A percentile compares a stretch with the other conserved stretches of the same genome.
Conservation (phyloP, 2,888 invertebrate genomes). For the Tenthredo notha region DNA sequence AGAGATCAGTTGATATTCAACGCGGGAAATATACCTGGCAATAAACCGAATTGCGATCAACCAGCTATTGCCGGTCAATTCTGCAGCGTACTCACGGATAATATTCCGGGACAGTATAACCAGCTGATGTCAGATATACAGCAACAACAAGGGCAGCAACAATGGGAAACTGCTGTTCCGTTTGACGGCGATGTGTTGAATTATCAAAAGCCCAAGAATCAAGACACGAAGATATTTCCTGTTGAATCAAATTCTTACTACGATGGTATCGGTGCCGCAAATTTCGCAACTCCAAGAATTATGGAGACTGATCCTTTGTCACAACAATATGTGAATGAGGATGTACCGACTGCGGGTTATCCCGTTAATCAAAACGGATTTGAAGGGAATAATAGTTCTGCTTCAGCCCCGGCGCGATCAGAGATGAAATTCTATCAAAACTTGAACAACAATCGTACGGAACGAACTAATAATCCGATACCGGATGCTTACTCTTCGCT, state of each 20-base stretch:
- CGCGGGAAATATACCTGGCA: not conserved
- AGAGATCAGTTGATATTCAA: constrained; percentile 55
- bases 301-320: not conserved
- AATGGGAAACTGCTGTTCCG: constrained; percentile 5
- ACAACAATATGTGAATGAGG: constrained; percentile 18
- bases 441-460: constrained; percentile 21
- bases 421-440: constrained; percentile 37
- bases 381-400: not conserved
- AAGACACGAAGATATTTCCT: constrained; percentile 1
- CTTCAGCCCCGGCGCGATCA: not conserved
- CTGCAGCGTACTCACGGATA: constrained; percentile 10
- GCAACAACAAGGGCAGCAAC: not conserved
- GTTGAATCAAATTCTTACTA: not conserved
- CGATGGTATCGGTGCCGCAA: not conserved
- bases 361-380: constrained; percentile 16
- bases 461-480: not conserved
- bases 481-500: not conserved
- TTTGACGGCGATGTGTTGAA: constrained; percentile 9
- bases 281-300: not conserved
- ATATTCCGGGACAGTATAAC: constrained; percentile 14
- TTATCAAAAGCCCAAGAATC: not conserved
- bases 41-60: not conserved
- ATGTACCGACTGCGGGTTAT: constrained; percentile 1
- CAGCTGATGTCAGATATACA: constrained; percentile 36
- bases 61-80: constrained; percentile 3